Evolutionary conservation across 2,888 invertebrate species (phyloP), one percentile per base, ranked within the genome.

Genomic region (Cryptops parisi): DNA sequence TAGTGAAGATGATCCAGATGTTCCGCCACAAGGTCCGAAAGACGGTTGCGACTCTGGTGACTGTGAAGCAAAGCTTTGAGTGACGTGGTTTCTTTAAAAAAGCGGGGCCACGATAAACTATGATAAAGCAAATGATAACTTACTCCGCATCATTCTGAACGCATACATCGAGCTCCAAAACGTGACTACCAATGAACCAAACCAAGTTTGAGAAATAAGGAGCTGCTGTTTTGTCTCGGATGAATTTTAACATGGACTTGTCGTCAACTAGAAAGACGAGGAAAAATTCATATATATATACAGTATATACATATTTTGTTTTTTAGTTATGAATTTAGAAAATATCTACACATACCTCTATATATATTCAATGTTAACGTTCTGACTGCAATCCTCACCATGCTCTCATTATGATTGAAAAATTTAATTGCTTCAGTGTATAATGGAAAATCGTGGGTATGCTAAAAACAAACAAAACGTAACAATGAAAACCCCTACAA

Each of bases 371-470:
- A 75, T 1, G 97, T 94, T 58, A 99, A 78, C 12, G 97, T 98
- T 55, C 98, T 76, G 15, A 98, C 98, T 2, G 98, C 98, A 62
- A 98, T 99, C 47, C 98, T 79, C 33, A 98, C 97, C 98, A 98
- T 98, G 38, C 90, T 88, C 72, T 98, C 98, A 0, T 89, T 83
- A 71, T 98, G 97, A 69, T 98, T 96, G 73, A 97, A 98, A 74
- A 98, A 96, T 70, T 97, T 97, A 57, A 99, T 93, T 33, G 96
- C 96, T 73, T 98, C 98, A 2, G 97, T 97, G 68, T 98, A 97
- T 19, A 99, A 74, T 4, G 98, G 97, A 72, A 98, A 98, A 70
- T 99, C 98, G 73, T 96, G 91, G 52, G 97, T 97, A 66, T 91
- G 87, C 89, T 89, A 65, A 45, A 74, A 72, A 27, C n/a, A n/a